A percentile compares a stretch with the other conserved stretches of the same genome.
Conservation (phyloP, 2,888 invertebrate genomes). For the Selenia dentaria region DNA sequence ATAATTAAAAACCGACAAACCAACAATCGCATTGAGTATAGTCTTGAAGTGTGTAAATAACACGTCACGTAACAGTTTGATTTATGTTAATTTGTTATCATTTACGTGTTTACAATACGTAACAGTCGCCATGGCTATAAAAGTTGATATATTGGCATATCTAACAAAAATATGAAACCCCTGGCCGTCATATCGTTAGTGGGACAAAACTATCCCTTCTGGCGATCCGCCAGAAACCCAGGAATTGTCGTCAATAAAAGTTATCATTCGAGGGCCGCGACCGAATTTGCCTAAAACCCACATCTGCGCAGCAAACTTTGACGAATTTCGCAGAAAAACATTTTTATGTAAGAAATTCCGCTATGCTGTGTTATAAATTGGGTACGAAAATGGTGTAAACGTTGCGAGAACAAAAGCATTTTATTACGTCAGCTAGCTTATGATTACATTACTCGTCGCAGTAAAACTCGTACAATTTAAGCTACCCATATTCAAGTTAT, state of each 20-base stretch:
- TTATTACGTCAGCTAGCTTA: conserved; percentile 19
- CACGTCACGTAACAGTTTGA: too few relatives aligned
- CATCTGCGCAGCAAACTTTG: conserved; percentile 45
- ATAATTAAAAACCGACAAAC: too few relatives aligned
- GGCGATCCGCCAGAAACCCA: conserved; percentile 58
- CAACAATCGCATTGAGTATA: too few relatives aligned
- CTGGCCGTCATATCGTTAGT: conserved; percentile 49
- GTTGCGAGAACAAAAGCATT: conserved; percentile 7
- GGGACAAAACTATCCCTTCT: conserved; percentile 56
- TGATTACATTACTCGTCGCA: conserved; percentile 11
- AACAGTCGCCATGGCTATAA: conserved; percentile 22
- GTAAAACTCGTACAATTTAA: not conserved
- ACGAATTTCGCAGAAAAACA: conserved; percentile 36
- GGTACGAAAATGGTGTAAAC: conserved; percentile 11
- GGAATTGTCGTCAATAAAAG: conserved; percentile 68
- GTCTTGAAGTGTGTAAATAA: too few relatives aligned
- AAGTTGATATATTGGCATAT: conserved; percentile 29
- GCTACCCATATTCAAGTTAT: not conserved
- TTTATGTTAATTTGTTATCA: too few relatives aligned
- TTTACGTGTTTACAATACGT: too few relatives aligned
- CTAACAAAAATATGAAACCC: conserved; percentile 37
- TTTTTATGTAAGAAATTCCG: conserved; percentile 33
- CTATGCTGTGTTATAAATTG: conserved; percentile 16
- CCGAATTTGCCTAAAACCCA: conserved; percentile 50
- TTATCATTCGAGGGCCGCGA: conserved; percentile 52